A percentile compares a stretch with the other conserved stretches of the same genome.
Evolutionary conservation across 30 jellyfish, hydroid and myxozoan species (phyloP).

Genomic region (Nemopilema nomurai): DNA sequence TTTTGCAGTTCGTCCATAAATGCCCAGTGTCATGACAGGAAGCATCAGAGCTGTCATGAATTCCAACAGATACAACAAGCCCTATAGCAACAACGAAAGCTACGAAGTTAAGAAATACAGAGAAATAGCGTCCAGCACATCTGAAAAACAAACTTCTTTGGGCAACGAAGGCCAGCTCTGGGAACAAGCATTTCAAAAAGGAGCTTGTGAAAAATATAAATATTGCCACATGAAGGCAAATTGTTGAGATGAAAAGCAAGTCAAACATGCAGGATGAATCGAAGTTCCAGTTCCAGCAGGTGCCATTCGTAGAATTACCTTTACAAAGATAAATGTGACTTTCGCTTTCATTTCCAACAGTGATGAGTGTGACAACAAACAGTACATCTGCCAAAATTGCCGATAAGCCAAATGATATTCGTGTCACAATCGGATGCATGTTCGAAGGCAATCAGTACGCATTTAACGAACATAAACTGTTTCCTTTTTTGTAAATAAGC

Average conservation of each 20-base stretch:
- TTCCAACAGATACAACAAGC: slow-evolving; percentile 12
- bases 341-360: slow-evolving; percentile 30
- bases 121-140: slow-evolving; percentile 27
- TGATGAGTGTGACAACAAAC: slow-evolving; percentile 16
- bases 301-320: neutral
- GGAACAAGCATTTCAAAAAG: slow-evolving; percentile 41
- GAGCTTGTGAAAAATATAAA: slow-evolving; percentile 27
- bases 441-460: neutral
- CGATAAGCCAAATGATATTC: slow-evolving; percentile 3
- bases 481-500: too few species aligned
- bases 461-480: neutral
- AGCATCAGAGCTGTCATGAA: slow-evolving; percentile 22
- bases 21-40: slow-evolving; percentile 32
- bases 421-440: slow-evolving; percentile 40
- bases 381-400: slow-evolving; percentile 18
- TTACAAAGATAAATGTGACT: neutral
- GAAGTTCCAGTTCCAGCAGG: slow-evolving; percentile 69
- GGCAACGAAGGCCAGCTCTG: slow-evolving; percentile 41
- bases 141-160: slow-evolving; percentile 41
- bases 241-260: slow-evolving; percentile 47
- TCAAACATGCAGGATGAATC: slow-evolving; percentile 38
- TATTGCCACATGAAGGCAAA: slow-evolving; percentile 39
- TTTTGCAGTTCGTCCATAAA: slow-evolving; percentile 27
- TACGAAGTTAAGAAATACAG: slow-evolving; percentile 24
- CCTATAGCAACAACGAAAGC: slow-evolving; percentile 22